Percentiles rank a stretch among this genome's conserved stretches.
Evolutionary conservation across 2,888 invertebrate species (phyloP).

Genomic region (Ptilodon capucinus): DNA sequence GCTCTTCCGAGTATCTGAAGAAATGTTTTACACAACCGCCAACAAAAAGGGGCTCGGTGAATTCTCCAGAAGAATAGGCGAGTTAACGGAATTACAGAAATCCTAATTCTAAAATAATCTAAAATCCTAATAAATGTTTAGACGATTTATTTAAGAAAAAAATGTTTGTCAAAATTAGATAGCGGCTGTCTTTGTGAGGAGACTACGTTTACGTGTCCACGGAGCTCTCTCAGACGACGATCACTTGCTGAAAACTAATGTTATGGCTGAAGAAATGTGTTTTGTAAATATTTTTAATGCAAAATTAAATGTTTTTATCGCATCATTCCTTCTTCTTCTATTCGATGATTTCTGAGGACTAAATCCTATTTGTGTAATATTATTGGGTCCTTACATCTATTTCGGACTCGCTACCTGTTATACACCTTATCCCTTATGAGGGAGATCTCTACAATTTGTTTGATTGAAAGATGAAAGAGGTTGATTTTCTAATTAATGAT

Average conservation of each 20-base stretch:
- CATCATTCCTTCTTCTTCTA: too few relatives aligned
- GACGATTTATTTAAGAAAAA: slow-evolving; percentile 26
- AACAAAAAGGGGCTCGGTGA: slow-evolving; percentile 61
- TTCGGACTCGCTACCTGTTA: too few relatives aligned
- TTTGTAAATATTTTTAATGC: neutral
- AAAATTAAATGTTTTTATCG: neutral
- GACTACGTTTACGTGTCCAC: slow-evolving; percentile 53
- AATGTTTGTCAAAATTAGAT: slow-evolving; percentile 53
- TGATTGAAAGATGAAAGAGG: too few relatives aligned
- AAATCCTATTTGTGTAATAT: too few relatives aligned
- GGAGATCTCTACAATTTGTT: too few relatives aligned
- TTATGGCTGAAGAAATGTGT: neutral
- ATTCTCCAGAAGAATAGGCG: slow-evolving; percentile 64
- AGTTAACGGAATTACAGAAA: slow-evolving; percentile 49
- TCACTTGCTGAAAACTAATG: slow-evolving; percentile 19
- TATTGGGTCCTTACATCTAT: too few relatives aligned
- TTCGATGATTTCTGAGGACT: too few relatives aligned
- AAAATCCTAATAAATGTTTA: slow-evolving; percentile 19
- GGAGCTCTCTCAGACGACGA: slow-evolving; percentile 51
- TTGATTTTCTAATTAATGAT: too few relatives aligned
- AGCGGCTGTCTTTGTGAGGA: slow-evolving; percentile 37
- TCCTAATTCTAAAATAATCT: too few relatives aligned
- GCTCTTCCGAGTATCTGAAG: slow-evolving; percentile 54
- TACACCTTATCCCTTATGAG: too few relatives aligned
- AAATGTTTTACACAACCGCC: slow-evolving; percentile 54